Percentiles rank a stretch among this genome's conserved stretches.
These are phyloP conservation scores for Trachymyrmex cornetzi DNA, from an alignment of 1,140 invertebrate species.

Conservation along the genomic window DNA sequence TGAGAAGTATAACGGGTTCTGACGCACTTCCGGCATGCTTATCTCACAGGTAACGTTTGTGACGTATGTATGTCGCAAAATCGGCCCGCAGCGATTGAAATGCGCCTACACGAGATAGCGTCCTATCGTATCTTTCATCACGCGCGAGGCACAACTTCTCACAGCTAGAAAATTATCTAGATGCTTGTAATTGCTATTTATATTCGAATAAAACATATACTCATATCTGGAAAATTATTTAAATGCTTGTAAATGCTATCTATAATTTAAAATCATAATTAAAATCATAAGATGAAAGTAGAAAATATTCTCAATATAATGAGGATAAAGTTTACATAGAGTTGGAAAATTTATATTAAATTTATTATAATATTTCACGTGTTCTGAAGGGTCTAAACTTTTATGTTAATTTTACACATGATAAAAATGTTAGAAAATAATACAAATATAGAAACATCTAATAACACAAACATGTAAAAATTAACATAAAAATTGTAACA, in stretches of 20 bases:
- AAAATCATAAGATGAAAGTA: background rate
- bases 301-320: background rate
- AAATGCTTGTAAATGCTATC: background rate
- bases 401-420: no score
- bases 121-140: background rate
- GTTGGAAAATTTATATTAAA: no score
- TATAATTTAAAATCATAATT: background rate
- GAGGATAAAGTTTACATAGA: background rate
- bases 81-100: constrained; percentile 10
- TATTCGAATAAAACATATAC: constrained; percentile 12
- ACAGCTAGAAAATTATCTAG: background rate
- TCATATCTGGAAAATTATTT: background rate
- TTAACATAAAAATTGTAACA: no score
- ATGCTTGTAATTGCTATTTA: background rate
- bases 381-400: no score
- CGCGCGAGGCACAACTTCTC: background rate
- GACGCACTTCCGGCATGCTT: constrained; percentile 66
- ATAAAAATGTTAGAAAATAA: no score
- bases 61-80: constrained; percentile 32
- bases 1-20: constrained; percentile 28
- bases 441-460: no score
- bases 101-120: background rate
- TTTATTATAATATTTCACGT: no score
- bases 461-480: no score
- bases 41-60: constrained; percentile 55